A percentile compares a stretch with the other conserved stretches of the same genome.
phyloP scores from a whole-genome alignment of 2,888 invertebrate genomes.

The Pheosia tremula region DNA sequence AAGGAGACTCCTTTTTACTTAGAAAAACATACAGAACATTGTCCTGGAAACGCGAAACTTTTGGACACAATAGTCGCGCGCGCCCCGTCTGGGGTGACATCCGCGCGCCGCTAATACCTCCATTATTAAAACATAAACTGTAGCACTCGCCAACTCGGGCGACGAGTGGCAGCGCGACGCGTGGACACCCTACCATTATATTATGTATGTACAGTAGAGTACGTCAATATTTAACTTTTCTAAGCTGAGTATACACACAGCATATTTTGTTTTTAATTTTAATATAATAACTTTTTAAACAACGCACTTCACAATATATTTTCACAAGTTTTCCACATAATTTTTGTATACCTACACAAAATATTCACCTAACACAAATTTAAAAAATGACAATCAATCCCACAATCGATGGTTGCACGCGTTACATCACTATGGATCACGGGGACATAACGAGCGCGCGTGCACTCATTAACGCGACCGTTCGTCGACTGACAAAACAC shows the following conservation, averaged over 20 bases:
- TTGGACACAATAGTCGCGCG: constrained; percentile 28
- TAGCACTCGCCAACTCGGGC: constrained; percentile 28
- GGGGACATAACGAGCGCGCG: constrained; percentile 31
- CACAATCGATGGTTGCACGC: constrained; percentile 48
- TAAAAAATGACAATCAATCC: background rate
- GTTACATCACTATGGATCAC: constrained; percentile 59
- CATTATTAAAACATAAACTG: constrained; percentile 71
- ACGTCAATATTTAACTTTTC: background rate
- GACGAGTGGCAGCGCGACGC: constrained; percentile 17
- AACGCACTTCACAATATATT: background rate
- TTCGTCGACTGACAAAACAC: constrained; percentile 64
- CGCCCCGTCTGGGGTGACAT: constrained; percentile 36
- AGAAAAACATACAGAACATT: background rate
- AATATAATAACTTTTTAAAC: background rate
- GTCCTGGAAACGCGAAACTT: constrained; percentile 13
- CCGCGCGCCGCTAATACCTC: constrained; percentile 55
- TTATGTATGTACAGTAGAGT: background rate
- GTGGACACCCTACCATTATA: constrained; percentile 10
- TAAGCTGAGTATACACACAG: no score
- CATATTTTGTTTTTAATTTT: no score
- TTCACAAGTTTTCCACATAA: background rate
- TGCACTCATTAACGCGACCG: constrained; percentile 49
- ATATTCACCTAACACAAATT: constrained; percentile 7
- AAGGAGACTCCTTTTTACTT: no score
- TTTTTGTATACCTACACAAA: constrained; percentile 5